Percentiles rank a stretch among this genome's conserved stretches.
Conservation (phyloP, 1,140 invertebrate species). For the Sminthurides bifidus region DNA sequence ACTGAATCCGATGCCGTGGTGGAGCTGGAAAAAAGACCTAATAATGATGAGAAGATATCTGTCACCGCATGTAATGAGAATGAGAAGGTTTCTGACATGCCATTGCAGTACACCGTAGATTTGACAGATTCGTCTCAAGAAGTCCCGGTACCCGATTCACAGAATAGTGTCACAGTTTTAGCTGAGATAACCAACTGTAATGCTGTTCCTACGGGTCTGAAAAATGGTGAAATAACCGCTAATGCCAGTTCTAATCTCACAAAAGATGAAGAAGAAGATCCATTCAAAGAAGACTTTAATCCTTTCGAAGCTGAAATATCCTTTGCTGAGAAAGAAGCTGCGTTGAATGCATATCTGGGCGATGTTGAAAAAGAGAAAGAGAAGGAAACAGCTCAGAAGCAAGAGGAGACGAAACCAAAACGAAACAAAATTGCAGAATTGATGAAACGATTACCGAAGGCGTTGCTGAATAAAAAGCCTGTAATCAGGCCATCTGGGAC, state of each 20-base stretch:
- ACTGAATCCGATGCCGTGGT: no score
- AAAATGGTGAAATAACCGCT: not conserved
- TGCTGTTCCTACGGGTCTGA: not conserved
- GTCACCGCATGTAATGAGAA: no score
- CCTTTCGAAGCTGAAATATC: not conserved
- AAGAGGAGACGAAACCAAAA: slow-evolving; percentile 6
- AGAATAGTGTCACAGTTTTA: no score
- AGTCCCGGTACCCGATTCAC: no score
- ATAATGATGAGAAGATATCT: no score
- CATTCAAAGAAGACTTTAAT: not conserved
- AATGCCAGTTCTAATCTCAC: not conserved
- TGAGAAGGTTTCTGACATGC: no score
- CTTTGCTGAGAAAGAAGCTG: not conserved
- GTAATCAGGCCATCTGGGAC: not conserved
- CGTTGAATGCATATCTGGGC: not conserved
- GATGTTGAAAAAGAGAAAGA: not conserved
- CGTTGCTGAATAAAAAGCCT: slow-evolving; percentile 1
- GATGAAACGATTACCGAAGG: slow-evolving; percentile 4
- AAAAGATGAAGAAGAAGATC: not conserved
- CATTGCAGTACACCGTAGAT: no score
- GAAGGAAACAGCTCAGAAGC: not conserved
- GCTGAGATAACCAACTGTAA: no score
- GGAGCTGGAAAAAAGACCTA: no score
- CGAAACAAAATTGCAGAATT: not conserved
- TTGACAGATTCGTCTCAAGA: no score